Percentiles rank a stretch among this genome's conserved stretches.
Evolutionary conservation across 2,113 vertebrate genomes (phyloP).

Genomic region (Mustela nigripes): DNA sequence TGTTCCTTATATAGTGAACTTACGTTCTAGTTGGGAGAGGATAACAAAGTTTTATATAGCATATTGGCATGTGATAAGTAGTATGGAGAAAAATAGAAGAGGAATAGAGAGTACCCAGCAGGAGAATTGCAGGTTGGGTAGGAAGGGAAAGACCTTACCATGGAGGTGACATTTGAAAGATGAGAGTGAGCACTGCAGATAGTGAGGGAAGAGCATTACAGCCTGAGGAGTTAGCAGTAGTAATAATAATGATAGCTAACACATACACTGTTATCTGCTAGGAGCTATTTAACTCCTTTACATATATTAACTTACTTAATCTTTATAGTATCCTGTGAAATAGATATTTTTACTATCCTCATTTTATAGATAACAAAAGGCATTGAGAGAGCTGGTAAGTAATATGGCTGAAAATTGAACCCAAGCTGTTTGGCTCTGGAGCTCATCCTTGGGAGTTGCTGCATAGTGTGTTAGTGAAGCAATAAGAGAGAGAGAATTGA

Average conservation of each 20-base stretch:
- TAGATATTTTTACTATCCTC: not conserved
- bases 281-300: not conserved
- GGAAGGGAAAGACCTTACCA: not conserved
- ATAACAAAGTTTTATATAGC: not conserved
- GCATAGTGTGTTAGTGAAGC: not conserved
- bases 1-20: not conserved
- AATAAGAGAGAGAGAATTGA: not conserved
- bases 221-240: not conserved
- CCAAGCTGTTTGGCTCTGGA: not conserved
- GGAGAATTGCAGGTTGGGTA: not conserved
- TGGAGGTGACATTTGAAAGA: not conserved
- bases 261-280: not conserved
- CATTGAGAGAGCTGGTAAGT: not conserved
- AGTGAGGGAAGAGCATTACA: not conserved
- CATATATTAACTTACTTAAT: not conserved
- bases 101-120: not conserved
- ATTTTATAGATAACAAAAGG: slow-evolving; percentile 7
- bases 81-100: not conserved
- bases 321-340: slow-evolving; percentile 10
- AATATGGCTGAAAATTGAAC: not conserved
- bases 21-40: not conserved
- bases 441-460: slow-evolving; percentile 4
- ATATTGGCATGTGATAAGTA: not conserved
- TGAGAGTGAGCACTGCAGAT: not conserved
- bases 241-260: not conserved